Conservation (phyloP, 2,797 vertebrate genomes). For the Triplophysa yarkandensis region DNA sequence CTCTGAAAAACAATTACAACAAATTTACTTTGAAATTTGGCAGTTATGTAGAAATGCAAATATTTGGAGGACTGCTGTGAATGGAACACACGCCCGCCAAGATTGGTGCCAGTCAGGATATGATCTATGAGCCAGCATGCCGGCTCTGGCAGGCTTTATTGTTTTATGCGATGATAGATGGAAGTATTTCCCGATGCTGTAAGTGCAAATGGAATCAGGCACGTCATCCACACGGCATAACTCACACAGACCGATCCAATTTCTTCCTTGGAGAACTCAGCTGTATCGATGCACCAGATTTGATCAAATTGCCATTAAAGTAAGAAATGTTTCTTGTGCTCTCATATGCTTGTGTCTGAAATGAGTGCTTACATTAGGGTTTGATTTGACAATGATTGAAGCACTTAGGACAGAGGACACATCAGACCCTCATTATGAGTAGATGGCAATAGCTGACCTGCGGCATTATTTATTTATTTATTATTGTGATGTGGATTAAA, state of each 20-base stretch:
- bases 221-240: slow-evolving; percentile 47
- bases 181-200: slow-evolving; percentile 58
- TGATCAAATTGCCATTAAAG: slow-evolving; percentile 39
- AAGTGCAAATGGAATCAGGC: slow-evolving; percentile 59
- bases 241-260: slow-evolving; percentile 58
- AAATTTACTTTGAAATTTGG: slow-evolving; percentile 38
- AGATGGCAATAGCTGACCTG: background rate
- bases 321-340: slow-evolving; percentile 19
- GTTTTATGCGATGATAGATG: slow-evolving; percentile 67
- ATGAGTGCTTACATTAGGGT: slow-evolving; percentile 24
- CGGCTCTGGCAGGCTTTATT: slow-evolving; percentile 62
- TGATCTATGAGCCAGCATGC: slow-evolving; percentile 64
- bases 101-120: slow-evolving; percentile 32
- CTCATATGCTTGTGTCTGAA: slow-evolving; percentile 26
- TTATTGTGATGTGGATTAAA: background rate
- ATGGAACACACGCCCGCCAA: slow-evolving; percentile 11
- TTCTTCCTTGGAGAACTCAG: slow-evolving; percentile 55
- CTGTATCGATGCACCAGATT: slow-evolving; percentile 46
- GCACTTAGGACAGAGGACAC: slow-evolving; percentile 12
- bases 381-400: slow-evolving; percentile 32
- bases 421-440: background rate
- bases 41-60: slow-evolving; percentile 36
- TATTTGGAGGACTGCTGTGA: slow-evolving; percentile 28
- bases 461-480: background rate
- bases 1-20: slow-evolving; percentile 22